A percentile compares a stretch with the other conserved stretches of the same genome.
phyloP scores from a whole-genome alignment of 2,888 invertebrate genomes.

The Leucozona laternaria region DNA sequence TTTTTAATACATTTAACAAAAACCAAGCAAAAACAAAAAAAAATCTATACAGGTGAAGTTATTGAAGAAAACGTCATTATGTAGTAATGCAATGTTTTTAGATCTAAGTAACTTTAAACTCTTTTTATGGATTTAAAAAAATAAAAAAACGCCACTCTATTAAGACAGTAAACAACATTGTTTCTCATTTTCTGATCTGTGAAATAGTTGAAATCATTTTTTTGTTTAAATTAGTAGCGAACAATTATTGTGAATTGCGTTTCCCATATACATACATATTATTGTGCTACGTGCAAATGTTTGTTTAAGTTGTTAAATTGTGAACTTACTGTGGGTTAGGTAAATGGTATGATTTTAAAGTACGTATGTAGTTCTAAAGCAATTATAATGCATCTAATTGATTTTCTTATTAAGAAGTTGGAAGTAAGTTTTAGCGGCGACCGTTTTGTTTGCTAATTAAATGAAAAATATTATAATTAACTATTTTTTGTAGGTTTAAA shows the following conservation, averaged over 20 bases:
- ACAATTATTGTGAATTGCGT: constrained; percentile 12
- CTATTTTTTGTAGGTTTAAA: not conserved
- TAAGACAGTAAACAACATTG: constrained; percentile 62
- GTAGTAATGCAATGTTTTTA: not conserved
- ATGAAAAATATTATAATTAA: not conserved
- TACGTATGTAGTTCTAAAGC: not conserved
- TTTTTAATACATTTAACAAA: constrained; percentile 78
- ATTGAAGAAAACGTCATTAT: not conserved
- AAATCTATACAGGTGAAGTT: not conserved
- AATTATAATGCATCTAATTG: no score
- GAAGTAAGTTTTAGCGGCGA: not conserved
- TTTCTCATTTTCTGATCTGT: constrained; percentile 62
- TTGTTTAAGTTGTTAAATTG: not conserved
- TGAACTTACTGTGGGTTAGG: constrained; percentile 39
- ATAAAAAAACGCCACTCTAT: constrained; percentile 30
- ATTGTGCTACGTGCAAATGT: not conserved
- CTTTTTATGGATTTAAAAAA: not conserved
- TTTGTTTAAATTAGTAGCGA: constrained; percentile 17
- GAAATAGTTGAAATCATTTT: constrained; percentile 53
- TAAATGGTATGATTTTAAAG: not conserved
- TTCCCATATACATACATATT: constrained; percentile 7
- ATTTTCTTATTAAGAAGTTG: not conserved
- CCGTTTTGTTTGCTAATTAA: not conserved
- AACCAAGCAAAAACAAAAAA: constrained; percentile 35
- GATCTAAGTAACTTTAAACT: not conserved